phyloP scores from a whole-genome alignment of 1,140 invertebrate genomes.

The Leptopilina boulardi region DNA sequence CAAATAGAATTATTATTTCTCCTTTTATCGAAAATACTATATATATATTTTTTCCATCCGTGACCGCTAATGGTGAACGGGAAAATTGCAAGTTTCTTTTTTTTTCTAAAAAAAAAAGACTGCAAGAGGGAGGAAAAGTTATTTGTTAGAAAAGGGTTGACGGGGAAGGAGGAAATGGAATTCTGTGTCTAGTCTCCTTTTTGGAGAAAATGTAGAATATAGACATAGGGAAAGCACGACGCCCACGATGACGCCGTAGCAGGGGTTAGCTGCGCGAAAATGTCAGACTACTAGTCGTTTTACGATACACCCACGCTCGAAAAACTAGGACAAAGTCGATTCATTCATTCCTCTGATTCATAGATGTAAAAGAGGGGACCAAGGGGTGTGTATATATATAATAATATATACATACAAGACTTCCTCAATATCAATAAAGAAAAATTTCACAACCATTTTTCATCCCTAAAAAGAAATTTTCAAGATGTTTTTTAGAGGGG shows the following conservation, averaged over 20 bases:
- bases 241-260: conserved; percentile 62
- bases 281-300: conserved; percentile 15
- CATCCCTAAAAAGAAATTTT: background rate
- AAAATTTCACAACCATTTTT: background rate
- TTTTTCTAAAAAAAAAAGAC: no score
- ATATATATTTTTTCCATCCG: no score
- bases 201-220: conserved; percentile 39
- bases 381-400: conserved; percentile 35
- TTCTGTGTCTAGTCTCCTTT: conserved; percentile 52
- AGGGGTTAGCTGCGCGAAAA: conserved; percentile 31
- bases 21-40: no score
- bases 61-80: no score
- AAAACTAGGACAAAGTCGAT: conserved; percentile 68
- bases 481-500: background rate
- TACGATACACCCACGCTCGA: conserved; percentile 56
- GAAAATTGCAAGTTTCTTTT: no score
- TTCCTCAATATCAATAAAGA: background rate
- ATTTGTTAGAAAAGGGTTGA: conserved; percentile 49
- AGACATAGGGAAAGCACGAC: conserved; percentile 61
- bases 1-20: no score
- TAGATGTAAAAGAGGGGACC: conserved; percentile 48
- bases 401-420: background rate
- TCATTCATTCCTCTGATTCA: conserved; percentile 70
- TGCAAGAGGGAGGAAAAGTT: conserved; percentile 37
- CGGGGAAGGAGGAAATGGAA: conserved; percentile 56